A percentile compares a stretch with the other conserved stretches of the same genome.
These are phyloP conservation scores for Paracanthobrama guichenoti DNA, from an alignment of 2,113 vertebrate species.

Conservation along the genomic window DNA sequence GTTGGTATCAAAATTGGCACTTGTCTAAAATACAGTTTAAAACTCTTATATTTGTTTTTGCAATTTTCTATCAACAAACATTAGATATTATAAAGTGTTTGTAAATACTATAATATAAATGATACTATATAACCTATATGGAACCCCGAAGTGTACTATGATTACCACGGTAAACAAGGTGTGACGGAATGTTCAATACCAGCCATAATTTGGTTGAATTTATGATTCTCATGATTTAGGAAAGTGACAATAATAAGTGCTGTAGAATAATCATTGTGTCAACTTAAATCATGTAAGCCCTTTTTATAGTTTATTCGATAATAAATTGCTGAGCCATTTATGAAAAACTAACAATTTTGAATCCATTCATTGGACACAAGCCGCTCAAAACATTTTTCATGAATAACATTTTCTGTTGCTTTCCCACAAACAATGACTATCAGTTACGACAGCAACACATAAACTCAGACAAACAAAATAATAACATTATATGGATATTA, in stretches of 20 bases:
- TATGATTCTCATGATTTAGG: not conserved
- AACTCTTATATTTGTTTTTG: not conserved
- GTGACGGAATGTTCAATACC: not conserved
- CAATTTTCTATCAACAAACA: not conserved
- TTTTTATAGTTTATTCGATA: not conserved
- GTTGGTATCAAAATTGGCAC: not conserved
- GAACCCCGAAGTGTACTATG: too few species aligned
- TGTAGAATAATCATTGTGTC: not conserved
- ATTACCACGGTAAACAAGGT: not conserved
- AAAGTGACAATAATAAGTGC: not conserved
- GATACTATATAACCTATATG: not conserved
- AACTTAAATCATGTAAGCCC: not conserved
- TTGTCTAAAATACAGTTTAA: not conserved
- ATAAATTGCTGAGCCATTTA: not conserved
- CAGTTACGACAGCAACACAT: not conserved
- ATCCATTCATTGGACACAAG: not conserved
- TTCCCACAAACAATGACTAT: not conserved
- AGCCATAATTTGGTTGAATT: not conserved
- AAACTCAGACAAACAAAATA: not conserved
- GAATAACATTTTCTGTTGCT: not conserved
- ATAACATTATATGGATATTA: not conserved
- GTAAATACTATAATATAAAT: too few species aligned
- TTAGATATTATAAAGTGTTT: not conserved
- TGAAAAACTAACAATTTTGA: too few species aligned
- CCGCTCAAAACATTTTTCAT: not conserved